Conservation (phyloP, 2,797 vertebrate species). For the Notamacropus eugenii region DNA sequence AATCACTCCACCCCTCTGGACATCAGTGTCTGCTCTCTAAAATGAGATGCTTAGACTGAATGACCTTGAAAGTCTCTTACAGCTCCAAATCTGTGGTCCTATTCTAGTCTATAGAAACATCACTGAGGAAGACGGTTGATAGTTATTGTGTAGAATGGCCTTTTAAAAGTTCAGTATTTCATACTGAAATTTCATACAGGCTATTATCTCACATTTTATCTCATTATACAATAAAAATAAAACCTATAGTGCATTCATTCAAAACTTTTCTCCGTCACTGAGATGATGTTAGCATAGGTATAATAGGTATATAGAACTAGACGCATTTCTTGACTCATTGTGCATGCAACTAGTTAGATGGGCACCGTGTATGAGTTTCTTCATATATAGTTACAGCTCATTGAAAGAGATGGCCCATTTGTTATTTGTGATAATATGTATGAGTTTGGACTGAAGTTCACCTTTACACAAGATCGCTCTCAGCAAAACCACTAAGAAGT, state of each 20-base stretch:
- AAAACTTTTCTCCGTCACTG: background rate
- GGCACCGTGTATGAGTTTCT: background rate
- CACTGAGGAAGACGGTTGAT: background rate
- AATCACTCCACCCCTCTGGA: background rate
- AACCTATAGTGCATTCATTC: background rate
- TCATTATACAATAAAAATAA: slow-evolving; percentile 18
- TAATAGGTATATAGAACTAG: background rate
- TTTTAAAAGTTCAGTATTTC: slow-evolving; percentile 27
- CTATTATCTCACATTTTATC: slow-evolving; percentile 9
- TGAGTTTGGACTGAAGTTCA: background rate
- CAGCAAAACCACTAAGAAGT: background rate
- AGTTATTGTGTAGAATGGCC: background rate
- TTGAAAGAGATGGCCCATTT: background rate
- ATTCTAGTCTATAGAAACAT: background rate
- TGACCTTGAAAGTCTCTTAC: background rate
- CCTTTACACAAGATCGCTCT: slow-evolving; percentile 6
- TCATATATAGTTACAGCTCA: background rate
- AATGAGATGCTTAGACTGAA: background rate
- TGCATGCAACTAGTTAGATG: background rate
- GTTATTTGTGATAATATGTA: background rate
- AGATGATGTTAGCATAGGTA: background rate
- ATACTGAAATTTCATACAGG: background rate
- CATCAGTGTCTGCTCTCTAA: background rate
- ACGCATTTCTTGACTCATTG: background rate
- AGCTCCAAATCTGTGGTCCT: background rate